Base-by-base conservation (phyloP, 1,140 invertebrate species). In the Penaeus indicus region DNA sequence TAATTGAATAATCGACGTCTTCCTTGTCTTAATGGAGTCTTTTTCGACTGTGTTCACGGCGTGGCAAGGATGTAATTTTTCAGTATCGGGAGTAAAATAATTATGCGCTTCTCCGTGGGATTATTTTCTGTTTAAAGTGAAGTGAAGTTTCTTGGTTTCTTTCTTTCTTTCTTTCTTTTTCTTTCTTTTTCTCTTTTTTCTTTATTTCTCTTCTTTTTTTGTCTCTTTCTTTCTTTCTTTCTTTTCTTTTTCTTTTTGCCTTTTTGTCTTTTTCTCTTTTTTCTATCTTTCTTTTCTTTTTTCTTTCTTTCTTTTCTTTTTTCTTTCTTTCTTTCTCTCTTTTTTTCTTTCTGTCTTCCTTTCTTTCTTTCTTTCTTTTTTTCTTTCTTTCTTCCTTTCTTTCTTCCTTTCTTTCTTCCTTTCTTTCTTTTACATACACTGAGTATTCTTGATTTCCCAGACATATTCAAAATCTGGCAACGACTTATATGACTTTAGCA, bases 251-350 rank as follows among this genome's bases (percentile, higher is more conserved):
- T n/a, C n/a, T 64, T n/a, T 64, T 64, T n/a, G 16, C n/a, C 63
- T 64, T 64, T n/a, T 64, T 64, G 16, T 64, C n/a, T n/a, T 64
- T 64, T n/a, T 64, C n/a, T n/a, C n/a, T 64, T n/a, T 64, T 64
- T n/a, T 64, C n/a, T n/a, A 18, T 64, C 63, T 64, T 64, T n/a
- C n/a, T 64, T n/a, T 64, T 64, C 63, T 64, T 64, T n/a, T 64
- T 64, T n/a, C n/a, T 64, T n/a, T 64, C n/a, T n/a, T 64, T 64
- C 63, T 64, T 64, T n/a, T 64, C n/a, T n/a, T 64, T 64, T n/a
- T 64, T 64, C 63, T 64, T 64, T n/a, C n/a, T 64, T n/a, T 64
- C n/a, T n/a, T 64, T 64, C 63, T 64, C n/a, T n/a, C n/a, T 64
- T n/a, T 64, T 64, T n/a, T 64, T 64, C 63, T 64, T 64, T n/a